phyloP scores from a whole-genome alignment of 2,113 vertebrate genomes.

The Menidia beryllina region DNA sequence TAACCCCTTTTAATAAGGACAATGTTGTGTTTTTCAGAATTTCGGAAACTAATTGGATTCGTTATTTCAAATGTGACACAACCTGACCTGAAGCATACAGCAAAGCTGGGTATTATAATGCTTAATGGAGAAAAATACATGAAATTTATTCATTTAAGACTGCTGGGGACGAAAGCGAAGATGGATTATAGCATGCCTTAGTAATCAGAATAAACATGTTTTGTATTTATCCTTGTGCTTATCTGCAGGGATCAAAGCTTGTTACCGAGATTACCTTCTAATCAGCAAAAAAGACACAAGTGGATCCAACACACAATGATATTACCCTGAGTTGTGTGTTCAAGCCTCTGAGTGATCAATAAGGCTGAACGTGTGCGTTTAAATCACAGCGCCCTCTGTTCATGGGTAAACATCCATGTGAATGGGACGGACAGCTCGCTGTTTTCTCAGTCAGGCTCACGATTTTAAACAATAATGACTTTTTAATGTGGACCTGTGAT shows the following conservation, averaged over 20 bases:
- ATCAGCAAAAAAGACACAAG: slow-evolving; percentile 84
- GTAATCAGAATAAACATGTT: slow-evolving; percentile 68
- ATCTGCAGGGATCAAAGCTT: slow-evolving; percentile 80
- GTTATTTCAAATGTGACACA: slow-evolving; percentile 39
- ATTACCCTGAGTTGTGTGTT: slow-evolving; percentile 38
- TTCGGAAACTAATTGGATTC: slow-evolving; percentile 32
- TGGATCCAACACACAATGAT: slow-evolving; percentile 70
- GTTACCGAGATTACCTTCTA: slow-evolving; percentile 86
- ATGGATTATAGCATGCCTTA: slow-evolving; percentile 48
- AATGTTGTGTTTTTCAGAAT: slow-evolving; percentile 11
- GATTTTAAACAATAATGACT: slow-evolving; percentile 99
- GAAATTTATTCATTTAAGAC: slow-evolving; percentile 35
- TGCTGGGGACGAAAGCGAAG: slow-evolving; percentile 37
- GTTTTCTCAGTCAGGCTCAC: slow-evolving; percentile 94
- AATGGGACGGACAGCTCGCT: slow-evolving; percentile 95
- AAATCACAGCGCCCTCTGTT: slow-evolving; percentile 90
- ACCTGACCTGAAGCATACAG: slow-evolving; percentile 19
- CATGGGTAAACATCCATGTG: slow-evolving; percentile 92
- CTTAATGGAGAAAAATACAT: slow-evolving; percentile 32
- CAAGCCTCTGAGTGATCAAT: slow-evolving; percentile 86
- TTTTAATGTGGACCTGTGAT: slow-evolving; percentile 99
- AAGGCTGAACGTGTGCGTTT: slow-evolving; percentile 85
- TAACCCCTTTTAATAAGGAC: slow-evolving; percentile 22
- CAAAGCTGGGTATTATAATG: slow-evolving; percentile 36
- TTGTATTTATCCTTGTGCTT: slow-evolving; percentile 72